Conservation (phyloP, 1,140 invertebrate genomes). For the Bombus soroeensis region DNA sequence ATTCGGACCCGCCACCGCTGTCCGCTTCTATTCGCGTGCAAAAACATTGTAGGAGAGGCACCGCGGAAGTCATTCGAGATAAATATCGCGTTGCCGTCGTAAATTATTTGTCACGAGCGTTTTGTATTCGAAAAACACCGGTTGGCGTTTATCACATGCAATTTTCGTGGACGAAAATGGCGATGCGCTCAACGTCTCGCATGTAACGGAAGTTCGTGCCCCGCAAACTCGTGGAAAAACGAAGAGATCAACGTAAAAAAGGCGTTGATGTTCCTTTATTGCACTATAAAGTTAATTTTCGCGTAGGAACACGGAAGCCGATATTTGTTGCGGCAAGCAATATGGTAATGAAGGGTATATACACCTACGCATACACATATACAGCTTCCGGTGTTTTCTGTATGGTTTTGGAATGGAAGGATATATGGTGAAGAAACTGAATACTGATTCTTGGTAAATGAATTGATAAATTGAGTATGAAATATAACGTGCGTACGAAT, state of each 20-base stretch:
- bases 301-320: not conserved
- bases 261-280: not conserved
- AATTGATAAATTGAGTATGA: not conserved
- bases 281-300: not conserved
- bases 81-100: slow-evolving; percentile 3
- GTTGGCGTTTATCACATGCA: not conserved
- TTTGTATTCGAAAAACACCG: not conserved
- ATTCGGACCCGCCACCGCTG: not conserved
- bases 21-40: slow-evolving; percentile 1
- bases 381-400: not conserved
- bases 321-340: not conserved
- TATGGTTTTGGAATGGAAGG: not conserved
- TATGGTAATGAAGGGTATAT: not conserved
- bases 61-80: slow-evolving; percentile 30
- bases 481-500: too few species aligned
- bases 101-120: slow-evolving; percentile 27
- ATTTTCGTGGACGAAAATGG: not conserved
- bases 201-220: not conserved
- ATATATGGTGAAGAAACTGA: too few species aligned
- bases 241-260: not conserved
- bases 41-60: not conserved
- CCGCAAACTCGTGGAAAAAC: not conserved
- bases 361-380: not conserved
- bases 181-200: not conserved
- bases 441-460: too few species aligned